Evolutionary conservation across 2,113 vertebrate species (phyloP).

Genomic region (Amphiprion ocellaris): DNA sequence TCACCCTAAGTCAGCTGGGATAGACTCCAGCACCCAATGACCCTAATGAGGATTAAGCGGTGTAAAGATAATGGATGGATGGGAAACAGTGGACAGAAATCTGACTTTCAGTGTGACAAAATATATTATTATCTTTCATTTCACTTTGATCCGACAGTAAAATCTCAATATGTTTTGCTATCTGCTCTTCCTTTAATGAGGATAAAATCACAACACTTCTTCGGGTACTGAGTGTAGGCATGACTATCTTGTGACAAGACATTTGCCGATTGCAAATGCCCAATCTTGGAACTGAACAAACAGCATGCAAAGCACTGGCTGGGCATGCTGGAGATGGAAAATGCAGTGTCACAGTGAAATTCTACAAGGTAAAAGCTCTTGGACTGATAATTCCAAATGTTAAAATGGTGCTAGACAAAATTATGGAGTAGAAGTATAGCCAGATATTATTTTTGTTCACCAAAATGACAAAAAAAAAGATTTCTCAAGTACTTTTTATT

Average conservation of each 20-base stretch:
- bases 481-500: background rate
- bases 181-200: background rate
- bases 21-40: too few relatives aligned
- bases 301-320: constrained; percentile 45
- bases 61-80: too few relatives aligned
- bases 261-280: constrained; percentile 55
- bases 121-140: background rate
- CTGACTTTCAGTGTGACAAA: constrained; percentile 2
- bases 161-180: background rate
- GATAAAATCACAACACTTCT: background rate
- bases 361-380: background rate
- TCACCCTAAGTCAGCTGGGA: too few relatives aligned
- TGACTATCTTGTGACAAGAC: constrained; percentile 25
- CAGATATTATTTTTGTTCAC: background rate
- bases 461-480: too few relatives aligned
- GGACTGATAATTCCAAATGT: background rate
- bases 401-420: too few relatives aligned
- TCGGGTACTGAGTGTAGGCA: background rate
- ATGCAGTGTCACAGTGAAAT: background rate
- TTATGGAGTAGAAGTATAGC: too few relatives aligned
- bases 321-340: background rate
- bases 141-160: background rate
- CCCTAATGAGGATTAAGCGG: too few relatives aligned
- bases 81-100: background rate
- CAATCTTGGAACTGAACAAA: constrained; percentile 52